Evolutionary conservation across 2,888 invertebrate genomes (phyloP).

Genomic region (Thalpophila matura): DNA sequence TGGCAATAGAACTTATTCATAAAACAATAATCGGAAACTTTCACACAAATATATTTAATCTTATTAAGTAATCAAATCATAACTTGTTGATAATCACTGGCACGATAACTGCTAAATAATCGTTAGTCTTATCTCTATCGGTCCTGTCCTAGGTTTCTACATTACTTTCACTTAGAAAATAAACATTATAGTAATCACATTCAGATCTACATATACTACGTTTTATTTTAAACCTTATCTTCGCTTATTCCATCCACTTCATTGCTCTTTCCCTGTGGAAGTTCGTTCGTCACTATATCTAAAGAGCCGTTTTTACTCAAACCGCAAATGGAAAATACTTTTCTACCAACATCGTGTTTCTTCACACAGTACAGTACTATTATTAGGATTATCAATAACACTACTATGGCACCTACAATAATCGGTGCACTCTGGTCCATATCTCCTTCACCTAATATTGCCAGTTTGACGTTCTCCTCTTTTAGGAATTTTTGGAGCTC

Average conservation of each 20-base stretch:
- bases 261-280: slow-evolving; percentile 75
- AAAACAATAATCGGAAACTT: slow-evolving; percentile 40
- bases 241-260: slow-evolving; percentile 82
- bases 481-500: slow-evolving; percentile 76
- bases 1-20: slow-evolving; percentile 50
- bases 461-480: slow-evolving; percentile 75
- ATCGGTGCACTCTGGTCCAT: slow-evolving; percentile 84
- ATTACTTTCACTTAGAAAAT: slow-evolving; percentile 52
- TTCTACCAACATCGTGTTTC: slow-evolving; percentile 77
- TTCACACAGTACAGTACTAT: slow-evolving; percentile 83
- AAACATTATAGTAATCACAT: slow-evolving; percentile 49
- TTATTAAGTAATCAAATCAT: slow-evolving; percentile 49
- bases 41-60: slow-evolving; percentile 45
- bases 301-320: slow-evolving; percentile 86
- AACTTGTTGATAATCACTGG: slow-evolving; percentile 44
- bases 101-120: slow-evolving; percentile 44
- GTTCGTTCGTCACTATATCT: slow-evolving; percentile 84
- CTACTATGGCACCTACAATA: slow-evolving; percentile 80
- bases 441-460: slow-evolving; percentile 69
- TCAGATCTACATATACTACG: slow-evolving; percentile 24
- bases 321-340: slow-evolving; percentile 80
- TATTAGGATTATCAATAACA: slow-evolving; percentile 79
- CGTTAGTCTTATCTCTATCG: slow-evolving; percentile 34
- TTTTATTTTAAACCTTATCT: slow-evolving; percentile 77
- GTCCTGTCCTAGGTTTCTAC: slow-evolving; percentile 31